Percentiles rank a stretch among this genome's conserved stretches.
Evolutionary conservation across 2,797 vertebrate genomes (phyloP).

Genomic region (Centropyge bicolor): DNA sequence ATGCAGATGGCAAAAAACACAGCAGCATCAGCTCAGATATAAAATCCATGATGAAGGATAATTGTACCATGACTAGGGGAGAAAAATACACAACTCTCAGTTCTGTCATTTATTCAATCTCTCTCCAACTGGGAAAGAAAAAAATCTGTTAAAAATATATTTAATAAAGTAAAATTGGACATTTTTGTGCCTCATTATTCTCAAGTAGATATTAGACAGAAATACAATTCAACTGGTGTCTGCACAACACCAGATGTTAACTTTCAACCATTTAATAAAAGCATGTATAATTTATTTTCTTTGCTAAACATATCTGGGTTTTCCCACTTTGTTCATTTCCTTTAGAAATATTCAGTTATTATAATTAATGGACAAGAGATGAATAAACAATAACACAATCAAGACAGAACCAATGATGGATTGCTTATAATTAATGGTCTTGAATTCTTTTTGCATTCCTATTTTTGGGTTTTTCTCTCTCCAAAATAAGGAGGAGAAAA

Average conservation of each 20-base stretch:
- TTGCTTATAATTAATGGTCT: not conserved
- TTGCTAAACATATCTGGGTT: too few species aligned
- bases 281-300: not conserved
- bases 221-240: not conserved
- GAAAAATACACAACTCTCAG: not conserved
- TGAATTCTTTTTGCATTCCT: slow-evolving; percentile 4
- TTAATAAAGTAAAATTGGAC: not conserved
- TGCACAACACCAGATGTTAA: too few species aligned
- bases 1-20: not conserved
- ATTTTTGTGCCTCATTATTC: not conserved
- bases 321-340: not conserved
- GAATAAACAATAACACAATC: not conserved
- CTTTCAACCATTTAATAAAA: not conserved
- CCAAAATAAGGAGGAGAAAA: not conserved
- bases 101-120: not conserved
- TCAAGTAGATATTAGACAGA: slow-evolving; percentile 2
- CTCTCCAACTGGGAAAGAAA: not conserved
- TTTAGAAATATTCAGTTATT: slow-evolving; percentile 8
- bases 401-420: not conserved
- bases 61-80: not conserved
- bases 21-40: not conserved
- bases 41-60: not conserved
- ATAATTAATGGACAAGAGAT: not conserved
- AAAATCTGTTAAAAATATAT: slow-evolving; percentile 6
- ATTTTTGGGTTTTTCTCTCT: not conserved